Base-by-base conservation (phyloP, 2,888 invertebrate species). In the Volucella inflata region DNA sequence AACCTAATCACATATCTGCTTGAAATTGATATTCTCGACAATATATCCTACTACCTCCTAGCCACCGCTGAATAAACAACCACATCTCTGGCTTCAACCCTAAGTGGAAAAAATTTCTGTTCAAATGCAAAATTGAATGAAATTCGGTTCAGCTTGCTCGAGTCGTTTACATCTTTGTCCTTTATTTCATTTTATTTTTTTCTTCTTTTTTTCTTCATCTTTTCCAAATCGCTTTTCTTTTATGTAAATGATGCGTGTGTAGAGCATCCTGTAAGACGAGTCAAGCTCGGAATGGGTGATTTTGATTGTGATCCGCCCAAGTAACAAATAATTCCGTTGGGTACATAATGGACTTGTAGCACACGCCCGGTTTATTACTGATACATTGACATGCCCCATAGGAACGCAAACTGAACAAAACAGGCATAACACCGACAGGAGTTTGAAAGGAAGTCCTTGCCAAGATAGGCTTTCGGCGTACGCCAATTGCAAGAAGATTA, bases 311-410 rank as follows among this genome's bases (percentile, higher is more conserved):
- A 81, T 77, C 85, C 85, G 85, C 85, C 85, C 85, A 85, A 80
- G 68, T 81, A 81, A 85, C 84, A 85, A 84, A 84, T 80, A 82
- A 71, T 53, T 46, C 62, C 44, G 70, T 60, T 83, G 44, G 30
- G 67, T 70, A 44, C 44, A 90, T 89, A 91, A 90, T 90, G 90
- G 90, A 90, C 90, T 89, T 89, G 89, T 88, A 89, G 90, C 91
- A 91, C 91, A 91, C 91, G 91, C 91, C 91, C 89, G 89, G 88
- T 89, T 88, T 89, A 90, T 89, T 90, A 89, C 89, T 89, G 89
- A 88, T 70, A 71, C 79, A 60, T 59, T 62, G 55, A 79, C 75
- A 70, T 70, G 76, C 76, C 84, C 79, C 72, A 76, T 51, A 80
- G 51, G 60, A 17, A 51, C 71, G 60, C 50, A 65, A 38, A 30